Evolutionary conservation across 2,888 invertebrate genomes (phyloP).

Genomic region (Orthosia gothica): DNA sequence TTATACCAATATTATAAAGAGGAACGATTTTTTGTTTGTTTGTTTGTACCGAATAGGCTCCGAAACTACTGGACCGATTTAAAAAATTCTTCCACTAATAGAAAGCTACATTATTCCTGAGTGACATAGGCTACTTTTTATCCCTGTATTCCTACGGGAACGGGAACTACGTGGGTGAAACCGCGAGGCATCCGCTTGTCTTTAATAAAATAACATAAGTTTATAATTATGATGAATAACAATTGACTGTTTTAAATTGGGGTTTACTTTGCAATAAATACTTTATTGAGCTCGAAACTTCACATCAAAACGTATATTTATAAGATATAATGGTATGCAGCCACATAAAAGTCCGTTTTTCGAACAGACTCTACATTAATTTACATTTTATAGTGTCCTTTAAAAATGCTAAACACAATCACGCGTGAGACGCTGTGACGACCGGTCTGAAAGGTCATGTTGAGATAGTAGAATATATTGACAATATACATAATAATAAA

Average conservation of each 20-base stretch:
- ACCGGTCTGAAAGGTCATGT: constrained; percentile 53
- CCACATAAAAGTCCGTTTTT: constrained; percentile 1
- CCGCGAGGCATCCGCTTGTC: too few relatives aligned
- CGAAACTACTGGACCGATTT: too few relatives aligned
- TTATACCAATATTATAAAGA: too few relatives aligned
- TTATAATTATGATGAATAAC: not conserved
- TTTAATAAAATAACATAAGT: not conserved
- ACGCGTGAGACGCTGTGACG: constrained; percentile 36
- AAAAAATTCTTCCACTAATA: too few relatives aligned
- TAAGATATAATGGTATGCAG: constrained; percentile 10
- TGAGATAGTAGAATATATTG: constrained; percentile 42
- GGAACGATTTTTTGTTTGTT: too few relatives aligned
- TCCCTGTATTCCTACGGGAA: too few relatives aligned
- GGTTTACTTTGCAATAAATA: not conserved
- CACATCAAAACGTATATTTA: constrained; percentile 2
- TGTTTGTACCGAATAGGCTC: too few relatives aligned
- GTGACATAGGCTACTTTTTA: too few relatives aligned
- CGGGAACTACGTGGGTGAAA: too few relatives aligned
- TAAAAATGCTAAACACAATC: constrained; percentile 42
- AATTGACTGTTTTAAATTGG: not conserved
- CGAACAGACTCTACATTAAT: constrained; percentile 28
- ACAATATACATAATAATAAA: constrained; percentile 41
- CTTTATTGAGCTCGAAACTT: constrained; percentile 20
- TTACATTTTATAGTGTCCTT: constrained; percentile 31
- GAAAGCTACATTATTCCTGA: too few relatives aligned